A percentile compares a stretch with the other conserved stretches of the same genome.
Evolutionary conservation across 2,113 vertebrate species (phyloP).

Genomic region (Zonotrichia leucophrys): DNA sequence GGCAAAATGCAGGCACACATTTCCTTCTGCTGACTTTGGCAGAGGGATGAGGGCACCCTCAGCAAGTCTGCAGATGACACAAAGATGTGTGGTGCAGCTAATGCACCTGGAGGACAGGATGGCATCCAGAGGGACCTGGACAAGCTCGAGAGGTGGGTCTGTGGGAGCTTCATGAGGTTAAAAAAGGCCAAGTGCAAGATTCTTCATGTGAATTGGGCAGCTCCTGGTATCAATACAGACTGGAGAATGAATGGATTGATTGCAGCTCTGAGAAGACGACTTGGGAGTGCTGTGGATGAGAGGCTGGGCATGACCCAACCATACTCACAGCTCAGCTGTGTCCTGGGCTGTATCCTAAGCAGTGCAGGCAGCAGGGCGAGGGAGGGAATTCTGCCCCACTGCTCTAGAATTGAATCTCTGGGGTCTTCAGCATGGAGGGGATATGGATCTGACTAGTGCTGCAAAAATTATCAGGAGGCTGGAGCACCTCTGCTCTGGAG

Average conservation of each 20-base stretch:
- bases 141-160: background rate
- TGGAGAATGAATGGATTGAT: background rate
- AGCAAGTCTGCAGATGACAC: background rate
- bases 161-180: background rate
- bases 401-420: background rate
- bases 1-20: background rate
- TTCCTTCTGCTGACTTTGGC: background rate
- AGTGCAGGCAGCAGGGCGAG: rapidly evolving
- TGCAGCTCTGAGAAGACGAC: background rate
- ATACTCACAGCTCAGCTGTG: rapidly evolving
- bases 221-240: background rate
- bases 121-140: background rate
- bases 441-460: background rate
- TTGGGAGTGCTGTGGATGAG: background rate
- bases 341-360: background rate
- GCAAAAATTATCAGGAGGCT: background rate
- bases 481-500: background rate
- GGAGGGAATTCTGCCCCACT: background rate
- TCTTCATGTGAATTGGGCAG: background rate
- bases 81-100: background rate
- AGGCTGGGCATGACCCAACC: background rate
- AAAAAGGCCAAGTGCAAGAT: background rate
- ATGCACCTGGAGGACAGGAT: background rate
- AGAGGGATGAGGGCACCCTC: background rate
- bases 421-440: background rate